phyloP scores from a whole-genome alignment of 2,888 invertebrate species.

The Mylabris sibirica region DNA sequence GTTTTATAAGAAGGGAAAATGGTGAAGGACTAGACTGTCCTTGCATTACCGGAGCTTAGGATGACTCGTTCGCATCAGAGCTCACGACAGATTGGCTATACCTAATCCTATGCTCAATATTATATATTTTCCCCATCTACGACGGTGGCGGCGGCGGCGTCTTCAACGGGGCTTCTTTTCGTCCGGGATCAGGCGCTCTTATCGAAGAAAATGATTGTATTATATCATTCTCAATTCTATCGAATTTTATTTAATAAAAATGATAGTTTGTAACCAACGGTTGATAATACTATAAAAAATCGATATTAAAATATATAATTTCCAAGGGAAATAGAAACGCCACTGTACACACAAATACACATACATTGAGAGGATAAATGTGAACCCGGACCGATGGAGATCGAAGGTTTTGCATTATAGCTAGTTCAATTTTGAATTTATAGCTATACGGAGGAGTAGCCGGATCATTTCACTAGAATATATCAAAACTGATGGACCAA shows the following conservation, averaged over 20 bases:
- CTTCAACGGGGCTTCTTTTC: constrained; percentile 31
- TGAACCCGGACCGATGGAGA: constrained; percentile 47
- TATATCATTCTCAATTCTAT: constrained; percentile 13
- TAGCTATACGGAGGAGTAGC: constrained; percentile 49
- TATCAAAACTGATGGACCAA: constrained; percentile 19
- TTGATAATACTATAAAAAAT: constrained; percentile 14
- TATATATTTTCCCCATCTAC: constrained; percentile 49
- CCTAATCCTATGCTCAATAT: constrained; percentile 60
- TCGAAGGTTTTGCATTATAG: constrained; percentile 53
- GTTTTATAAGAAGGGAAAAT: not conserved
- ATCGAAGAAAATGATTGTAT: constrained; percentile 33
- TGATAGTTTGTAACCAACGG: not conserved
- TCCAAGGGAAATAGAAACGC: constrained; percentile 15
- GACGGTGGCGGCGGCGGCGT: constrained; percentile 8
- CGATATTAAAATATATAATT: constrained; percentile 15
- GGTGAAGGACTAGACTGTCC: constrained; percentile 45
- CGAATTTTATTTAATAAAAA: not conserved
- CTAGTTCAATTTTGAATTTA: constrained; percentile 56
- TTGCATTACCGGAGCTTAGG: constrained; percentile 51
- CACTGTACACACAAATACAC: constrained; percentile 20
- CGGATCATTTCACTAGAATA: constrained; percentile 42
- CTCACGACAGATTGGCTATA: constrained; percentile 60
- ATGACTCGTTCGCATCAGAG: constrained; percentile 54
- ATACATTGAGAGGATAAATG: constrained; percentile 29
- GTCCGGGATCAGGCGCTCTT: not conserved